Conservation (phyloP, 2,113 vertebrate species). For the Phainopepla nitens region DNA sequence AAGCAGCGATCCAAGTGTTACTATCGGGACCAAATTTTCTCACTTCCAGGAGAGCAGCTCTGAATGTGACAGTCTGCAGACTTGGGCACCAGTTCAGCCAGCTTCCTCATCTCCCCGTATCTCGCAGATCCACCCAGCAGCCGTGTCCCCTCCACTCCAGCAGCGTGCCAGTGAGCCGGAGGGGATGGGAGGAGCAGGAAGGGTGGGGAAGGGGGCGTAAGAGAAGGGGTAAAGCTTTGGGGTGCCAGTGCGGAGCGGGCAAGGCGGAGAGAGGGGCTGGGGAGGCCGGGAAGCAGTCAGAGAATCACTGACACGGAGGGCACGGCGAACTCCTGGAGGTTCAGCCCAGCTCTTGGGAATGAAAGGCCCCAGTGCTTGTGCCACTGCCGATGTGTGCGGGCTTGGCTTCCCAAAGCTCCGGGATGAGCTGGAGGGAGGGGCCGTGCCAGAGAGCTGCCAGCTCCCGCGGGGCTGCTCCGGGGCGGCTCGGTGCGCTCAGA, state of each 20-base stretch:
- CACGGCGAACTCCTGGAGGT: background rate
- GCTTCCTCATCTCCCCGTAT: background rate
- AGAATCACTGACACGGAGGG: background rate
- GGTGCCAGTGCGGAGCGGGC: background rate
- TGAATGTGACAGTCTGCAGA: slow-evolving; percentile 50
- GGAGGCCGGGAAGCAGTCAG: background rate
- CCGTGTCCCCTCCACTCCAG: background rate
- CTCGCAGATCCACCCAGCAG: slow-evolving; percentile 16
- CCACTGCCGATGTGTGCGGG: background rate
- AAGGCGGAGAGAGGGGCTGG: background rate
- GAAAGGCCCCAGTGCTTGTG: background rate
- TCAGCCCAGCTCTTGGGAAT: background rate
- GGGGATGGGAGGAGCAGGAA: background rate
- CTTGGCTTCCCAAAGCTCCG: fast-evolving
- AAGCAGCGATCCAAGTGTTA: slow-evolving; percentile 47
- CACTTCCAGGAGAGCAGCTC: slow-evolving; percentile 52
- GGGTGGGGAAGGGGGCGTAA: background rate
- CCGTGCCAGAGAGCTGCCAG: background rate
- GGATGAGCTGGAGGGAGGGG: background rate
- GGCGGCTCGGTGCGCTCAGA: fast-evolving
- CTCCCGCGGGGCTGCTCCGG: background rate
- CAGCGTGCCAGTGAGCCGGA: background rate
- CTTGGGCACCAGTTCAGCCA: slow-evolving; percentile 36
- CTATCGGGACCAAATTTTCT: slow-evolving; percentile 59
- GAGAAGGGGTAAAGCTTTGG: background rate